Base-by-base conservation (phyloP, 2,888 invertebrate genomes). In the Zele albiditarsus region DNA sequence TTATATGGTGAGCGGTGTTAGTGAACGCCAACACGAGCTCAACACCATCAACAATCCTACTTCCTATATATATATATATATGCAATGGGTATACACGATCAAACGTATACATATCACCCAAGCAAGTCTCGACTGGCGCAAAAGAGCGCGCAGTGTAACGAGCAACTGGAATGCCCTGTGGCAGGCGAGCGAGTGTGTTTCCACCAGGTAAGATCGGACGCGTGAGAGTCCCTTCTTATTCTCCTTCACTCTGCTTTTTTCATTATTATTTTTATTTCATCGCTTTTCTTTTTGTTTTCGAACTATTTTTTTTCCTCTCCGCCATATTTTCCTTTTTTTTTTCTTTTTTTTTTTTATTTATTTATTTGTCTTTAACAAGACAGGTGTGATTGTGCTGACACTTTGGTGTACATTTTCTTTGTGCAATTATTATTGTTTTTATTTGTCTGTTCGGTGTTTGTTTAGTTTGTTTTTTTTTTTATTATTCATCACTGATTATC, bases 1-100 rank as follows among this genome's bases (percentile, higher is more conserved):
- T 87, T 88, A 86, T 86, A 85, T 86, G 85, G 86, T 84, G 83
- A 81, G 72, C 80, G 78, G 77, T 78, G 82, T 77, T 78, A 73
- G 81, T 83, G 75, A 23, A 68, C 57, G 58, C 25, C 70, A 70
- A 74, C 69, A 70, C 69, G 62, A 58, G 65, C 70, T 75, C 60
- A 66, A 75, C 71, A 60, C 74, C 53, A 63, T 63, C 28, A 63
- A 60, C 31, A 60, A 27, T 28, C 5, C 12, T 38, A 25, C 46
- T 66, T 23, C 25, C 46, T 66, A 46, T 66, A 23, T 28, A 62
- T 38, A 38, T 66, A 46, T 66, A 23, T 28, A 62, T 38, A 38
- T 38, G 38, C 38, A 38, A 38, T 62, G 33, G n/a, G 20, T 33
- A 33, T 33, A 33, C 12, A 63, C 66, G 66, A 66, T 66, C 33